phyloP scores from a whole-genome alignment of 2,113 vertebrate genomes.

The Pandion haliaetus region DNA sequence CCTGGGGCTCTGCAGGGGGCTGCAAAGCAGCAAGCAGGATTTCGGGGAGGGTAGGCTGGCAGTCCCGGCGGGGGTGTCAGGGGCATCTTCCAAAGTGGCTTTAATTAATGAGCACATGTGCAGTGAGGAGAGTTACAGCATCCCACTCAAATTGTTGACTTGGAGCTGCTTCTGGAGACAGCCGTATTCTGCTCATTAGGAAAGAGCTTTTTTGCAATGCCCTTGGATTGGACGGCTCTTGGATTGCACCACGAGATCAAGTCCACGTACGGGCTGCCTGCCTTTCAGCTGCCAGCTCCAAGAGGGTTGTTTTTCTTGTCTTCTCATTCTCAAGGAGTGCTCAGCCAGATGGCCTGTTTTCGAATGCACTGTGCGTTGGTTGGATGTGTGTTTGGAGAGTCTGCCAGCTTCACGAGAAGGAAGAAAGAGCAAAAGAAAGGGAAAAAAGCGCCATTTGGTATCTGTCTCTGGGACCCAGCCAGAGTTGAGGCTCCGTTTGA shows the following conservation, averaged over 20 bases:
- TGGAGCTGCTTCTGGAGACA: constrained; percentile 58
- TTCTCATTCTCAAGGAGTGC: constrained; percentile 70
- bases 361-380: constrained; percentile 73
- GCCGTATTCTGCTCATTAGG: constrained; percentile 64
- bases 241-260: constrained; percentile 60
- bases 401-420: constrained; percentile 72
- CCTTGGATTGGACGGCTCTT: constrained; percentile 63
- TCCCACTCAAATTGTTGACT: constrained; percentile 69
- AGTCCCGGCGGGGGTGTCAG: constrained; percentile 41
- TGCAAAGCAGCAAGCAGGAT: constrained; percentile 44
- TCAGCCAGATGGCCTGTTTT: constrained; percentile 74
- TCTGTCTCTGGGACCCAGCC: constrained; percentile 69
- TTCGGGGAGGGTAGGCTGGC: constrained; percentile 20
- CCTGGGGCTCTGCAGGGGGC: constrained; percentile 48
- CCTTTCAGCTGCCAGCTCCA: constrained; percentile 67
- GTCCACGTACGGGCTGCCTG: constrained; percentile 66
- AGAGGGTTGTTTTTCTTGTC: constrained; percentile 74
- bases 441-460: constrained; percentile 71
- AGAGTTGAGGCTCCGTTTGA: constrained; percentile 64
- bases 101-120: constrained; percentile 71
- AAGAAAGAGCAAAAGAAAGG: constrained; percentile 75
- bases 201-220: constrained; percentile 63
- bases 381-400: constrained; percentile 73
- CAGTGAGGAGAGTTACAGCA: constrained; percentile 54
- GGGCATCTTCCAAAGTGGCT: constrained; percentile 64